A percentile compares a stretch with the other conserved stretches of the same genome.
Conservation (phyloP, 1,140 invertebrate genomes). For the Bombus fervidus region DNA sequence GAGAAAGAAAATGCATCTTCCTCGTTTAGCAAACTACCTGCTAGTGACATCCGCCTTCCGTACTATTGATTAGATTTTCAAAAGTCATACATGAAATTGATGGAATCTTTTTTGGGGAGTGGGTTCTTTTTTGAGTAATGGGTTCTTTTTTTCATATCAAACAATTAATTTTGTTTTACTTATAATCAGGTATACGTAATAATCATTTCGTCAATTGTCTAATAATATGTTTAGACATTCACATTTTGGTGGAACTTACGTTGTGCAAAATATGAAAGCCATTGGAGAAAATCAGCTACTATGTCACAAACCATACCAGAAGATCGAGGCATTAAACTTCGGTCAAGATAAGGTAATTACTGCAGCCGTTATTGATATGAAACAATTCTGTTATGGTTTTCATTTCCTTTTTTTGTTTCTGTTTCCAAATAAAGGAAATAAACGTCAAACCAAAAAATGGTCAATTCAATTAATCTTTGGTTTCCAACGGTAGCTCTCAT, state of each 20-base stretch:
- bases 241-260: slow-evolving; percentile 95
- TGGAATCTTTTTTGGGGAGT: slow-evolving; percentile 38
- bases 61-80: slow-evolving; percentile 72
- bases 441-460: slow-evolving; percentile 46
- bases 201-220: slow-evolving; percentile 22
- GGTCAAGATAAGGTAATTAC: slow-evolving; percentile 86
- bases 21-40: slow-evolving; percentile 71
- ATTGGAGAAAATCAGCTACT: slow-evolving; percentile 94
- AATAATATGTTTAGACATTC: slow-evolving; percentile 87
- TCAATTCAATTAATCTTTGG: slow-evolving; percentile 57
- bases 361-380: not conserved
- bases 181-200: no score
- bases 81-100: slow-evolving; percentile 61
- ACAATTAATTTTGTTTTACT: no score
- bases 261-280: slow-evolving; percentile 96
- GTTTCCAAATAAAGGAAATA: not conserved
- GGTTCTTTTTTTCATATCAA: not conserved
- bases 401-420: not conserved
- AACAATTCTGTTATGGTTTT: not conserved
- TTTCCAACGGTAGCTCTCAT: slow-evolving; percentile 68
- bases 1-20: slow-evolving; percentile 21
- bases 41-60: slow-evolving; percentile 69
- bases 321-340: slow-evolving; percentile 90
- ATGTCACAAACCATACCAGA: slow-evolving; percentile 91
- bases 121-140: not conserved